Conservation (phyloP, 2,797 vertebrate genomes). For the Malacoctenus gilli region DNA sequence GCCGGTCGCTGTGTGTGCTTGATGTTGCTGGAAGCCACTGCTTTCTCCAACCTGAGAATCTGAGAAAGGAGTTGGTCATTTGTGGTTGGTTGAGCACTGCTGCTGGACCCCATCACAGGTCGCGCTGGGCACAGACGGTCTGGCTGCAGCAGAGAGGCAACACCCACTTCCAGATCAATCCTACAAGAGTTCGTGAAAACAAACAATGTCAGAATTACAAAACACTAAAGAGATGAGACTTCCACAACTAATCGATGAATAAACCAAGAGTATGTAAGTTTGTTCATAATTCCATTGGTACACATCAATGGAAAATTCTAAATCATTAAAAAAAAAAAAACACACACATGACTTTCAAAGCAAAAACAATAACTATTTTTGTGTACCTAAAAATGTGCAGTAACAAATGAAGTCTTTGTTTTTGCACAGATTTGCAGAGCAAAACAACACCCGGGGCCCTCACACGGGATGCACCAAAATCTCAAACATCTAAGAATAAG, state of each 20-base stretch:
- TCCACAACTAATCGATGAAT: too few relatives aligned
- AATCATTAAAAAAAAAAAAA: too few relatives aligned
- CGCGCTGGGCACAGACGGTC: slow-evolving; percentile 75
- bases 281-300: too few relatives aligned
- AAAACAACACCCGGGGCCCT: slow-evolving; percentile 1
- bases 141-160: slow-evolving; percentile 79
- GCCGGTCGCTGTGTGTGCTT: slow-evolving; percentile 30
- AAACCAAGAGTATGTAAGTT: too few relatives aligned
- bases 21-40: slow-evolving; percentile 53
- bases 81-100: slow-evolving; percentile 47
- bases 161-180: slow-evolving; percentile 79
- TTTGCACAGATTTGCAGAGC: background rate
- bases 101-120: slow-evolving; percentile 38
- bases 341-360: too few relatives aligned
- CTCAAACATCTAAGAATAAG: slow-evolving; percentile 51
- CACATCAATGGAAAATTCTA: too few relatives aligned
- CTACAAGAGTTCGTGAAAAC: slow-evolving; percentile 64
- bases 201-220: background rate
- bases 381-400: background rate
- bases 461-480: slow-evolving; percentile 29
- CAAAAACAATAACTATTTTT: slow-evolving; percentile 5
- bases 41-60: slow-evolving; percentile 82
- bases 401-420: background rate
- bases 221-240: too few relatives aligned
- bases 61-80: slow-evolving; percentile 84